Conservation (phyloP, 2,888 invertebrate genomes). For the Odontocerum albicorne region DNA sequence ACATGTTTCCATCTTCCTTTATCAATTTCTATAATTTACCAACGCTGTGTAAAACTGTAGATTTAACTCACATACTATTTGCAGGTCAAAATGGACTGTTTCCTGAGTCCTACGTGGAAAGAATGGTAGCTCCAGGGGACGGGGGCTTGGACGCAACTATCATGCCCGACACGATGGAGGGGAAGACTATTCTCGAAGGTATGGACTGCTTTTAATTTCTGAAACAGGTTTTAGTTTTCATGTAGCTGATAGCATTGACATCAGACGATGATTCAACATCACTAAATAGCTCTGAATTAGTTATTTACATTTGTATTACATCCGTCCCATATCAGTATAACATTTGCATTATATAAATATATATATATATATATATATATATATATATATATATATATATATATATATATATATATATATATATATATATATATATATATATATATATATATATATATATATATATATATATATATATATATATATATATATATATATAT, state of each 20-base stretch:
- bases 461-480: background rate
- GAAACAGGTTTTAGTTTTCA: background rate
- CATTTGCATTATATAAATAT: background rate
- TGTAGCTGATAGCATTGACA: too few relatives aligned
- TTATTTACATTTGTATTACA: too few relatives aligned
- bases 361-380: slow-evolving; percentile 1
- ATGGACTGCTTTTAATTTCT: slow-evolving; percentile 12
- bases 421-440: background rate
- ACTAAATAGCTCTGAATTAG: too few relatives aligned
- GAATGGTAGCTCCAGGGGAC: slow-evolving; percentile 54
- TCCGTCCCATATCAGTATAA: too few relatives aligned
- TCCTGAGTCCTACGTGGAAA: slow-evolving; percentile 93
- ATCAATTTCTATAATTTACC: too few relatives aligned
- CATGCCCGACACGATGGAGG: slow-evolving; percentile 48
- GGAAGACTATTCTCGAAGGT: slow-evolving; percentile 54
- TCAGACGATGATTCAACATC: too few relatives aligned
- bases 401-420: background rate
- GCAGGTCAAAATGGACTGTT: slow-evolving; percentile 57
- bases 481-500: background rate
- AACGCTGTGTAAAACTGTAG: too few relatives aligned
- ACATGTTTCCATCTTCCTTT: too few relatives aligned
- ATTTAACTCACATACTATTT: too few relatives aligned
- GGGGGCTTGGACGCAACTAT: slow-evolving; percentile 47
- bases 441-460: background rate
- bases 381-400: background rate